Conservation (phyloP, 2,113 vertebrate species). For the Aphelocoma coerulescens region DNA sequence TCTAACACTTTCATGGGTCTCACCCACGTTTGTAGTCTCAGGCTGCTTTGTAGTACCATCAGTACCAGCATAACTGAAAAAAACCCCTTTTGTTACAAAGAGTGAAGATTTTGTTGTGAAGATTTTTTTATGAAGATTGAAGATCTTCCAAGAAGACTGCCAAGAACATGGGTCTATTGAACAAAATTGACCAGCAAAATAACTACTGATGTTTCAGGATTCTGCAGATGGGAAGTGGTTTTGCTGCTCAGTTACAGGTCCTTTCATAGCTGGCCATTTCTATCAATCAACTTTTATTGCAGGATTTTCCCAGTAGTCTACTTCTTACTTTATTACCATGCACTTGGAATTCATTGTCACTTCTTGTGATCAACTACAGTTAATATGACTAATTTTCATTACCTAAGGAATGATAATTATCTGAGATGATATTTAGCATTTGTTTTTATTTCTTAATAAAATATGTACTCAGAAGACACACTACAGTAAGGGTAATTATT, state of each 20-base stretch:
- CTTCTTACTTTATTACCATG: not conserved
- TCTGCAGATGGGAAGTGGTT: not conserved
- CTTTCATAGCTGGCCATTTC: not conserved
- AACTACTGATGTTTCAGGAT: not conserved
- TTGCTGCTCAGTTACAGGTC: not conserved
- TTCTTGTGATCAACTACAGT: not conserved
- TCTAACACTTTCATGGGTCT: not conserved
- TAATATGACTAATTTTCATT: not conserved
- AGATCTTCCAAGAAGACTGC: not conserved
- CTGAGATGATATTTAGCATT: not conserved
- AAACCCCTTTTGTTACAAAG: not conserved
- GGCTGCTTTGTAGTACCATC: not conserved
- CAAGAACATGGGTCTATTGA: not conserved
- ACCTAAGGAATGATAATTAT: not conserved
- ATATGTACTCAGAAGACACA: not conserved
- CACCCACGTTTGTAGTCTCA: not conserved
- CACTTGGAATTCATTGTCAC: not conserved
- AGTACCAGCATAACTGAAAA: not conserved
- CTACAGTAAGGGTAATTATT: slow-evolving; percentile 16
- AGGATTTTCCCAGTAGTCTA: not conserved
- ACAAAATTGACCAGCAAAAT: not conserved
- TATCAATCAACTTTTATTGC: not conserved
- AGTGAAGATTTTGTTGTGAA: not conserved
- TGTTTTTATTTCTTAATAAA: slow-evolving; percentile 49
- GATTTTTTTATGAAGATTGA: not conserved